Conservation (phyloP, 2,113 vertebrate species). For the Turdus rufiventris region DNA sequence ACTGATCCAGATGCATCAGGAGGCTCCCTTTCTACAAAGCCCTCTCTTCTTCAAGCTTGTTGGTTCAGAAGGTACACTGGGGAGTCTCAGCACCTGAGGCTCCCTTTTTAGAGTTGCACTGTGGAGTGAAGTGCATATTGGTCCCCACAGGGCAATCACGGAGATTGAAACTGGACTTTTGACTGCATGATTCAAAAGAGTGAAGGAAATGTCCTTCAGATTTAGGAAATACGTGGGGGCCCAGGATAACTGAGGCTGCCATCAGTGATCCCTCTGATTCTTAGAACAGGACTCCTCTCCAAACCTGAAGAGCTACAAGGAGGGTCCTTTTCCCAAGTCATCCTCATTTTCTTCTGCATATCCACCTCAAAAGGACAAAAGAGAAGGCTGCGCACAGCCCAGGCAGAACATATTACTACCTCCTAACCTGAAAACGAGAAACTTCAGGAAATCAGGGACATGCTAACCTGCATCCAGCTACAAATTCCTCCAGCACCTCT, state of each 20-base stretch:
- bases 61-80: background rate
- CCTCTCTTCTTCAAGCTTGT: background rate
- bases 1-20: background rate
- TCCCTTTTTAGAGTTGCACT: background rate
- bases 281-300: background rate
- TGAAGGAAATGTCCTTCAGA: background rate
- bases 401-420: background rate
- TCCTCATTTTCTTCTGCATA: background rate
- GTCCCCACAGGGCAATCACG: background rate
- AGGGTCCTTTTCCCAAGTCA: background rate
- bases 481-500: constrained; percentile 83
- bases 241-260: background rate
- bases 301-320: background rate
- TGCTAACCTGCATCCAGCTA: constrained; percentile 87
- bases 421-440: background rate
- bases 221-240: background rate
- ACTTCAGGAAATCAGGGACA: background rate
- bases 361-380: background rate
- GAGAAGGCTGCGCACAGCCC: background rate
- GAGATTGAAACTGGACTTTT: background rate
- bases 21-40: background rate
- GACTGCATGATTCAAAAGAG: background rate
- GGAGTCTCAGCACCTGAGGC: background rate
- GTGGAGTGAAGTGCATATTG: rapidly evolving
- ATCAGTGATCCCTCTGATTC: background rate